Base-by-base conservation (phyloP, 2,113 vertebrate species). In the Stigmatopora argus region DNA sequence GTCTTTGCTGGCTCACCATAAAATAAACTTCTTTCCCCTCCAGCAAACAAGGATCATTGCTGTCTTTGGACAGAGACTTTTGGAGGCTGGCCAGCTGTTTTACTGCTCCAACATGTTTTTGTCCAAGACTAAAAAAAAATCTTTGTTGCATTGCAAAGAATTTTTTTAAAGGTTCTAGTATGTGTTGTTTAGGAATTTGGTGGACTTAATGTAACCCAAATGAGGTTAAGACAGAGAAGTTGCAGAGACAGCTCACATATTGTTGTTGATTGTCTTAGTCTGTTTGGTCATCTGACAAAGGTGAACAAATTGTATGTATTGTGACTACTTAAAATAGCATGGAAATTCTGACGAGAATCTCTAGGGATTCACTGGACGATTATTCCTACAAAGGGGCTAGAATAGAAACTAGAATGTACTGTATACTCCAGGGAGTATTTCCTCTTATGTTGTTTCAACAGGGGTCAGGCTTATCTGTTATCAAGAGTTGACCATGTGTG, bases 1-100 rank as follows among this genome's bases (percentile, higher is more conserved):
- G 70, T 74, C 74, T 87, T 81, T 83, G 74, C 78, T 65, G 79
- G 64, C 65, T 72, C 74, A 80, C 87, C 83, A 87, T 89, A 90
- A 87, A 79, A 69, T 78, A 41, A 78, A 82, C 69, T 62, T 72
- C 66, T 70, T 81, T 62, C 71, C 73, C 49, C 65, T 73, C 72
- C 38, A 72, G 74, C 76, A 78, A 75, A 75, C 74, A 74, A 52
- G 58, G 65, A 78, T 75, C 66, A 77, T 68, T 64, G 53, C 73
- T 70, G 78, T 71, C 81, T 76, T 67, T 72, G 71, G 69, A 79
- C 71, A 64, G 64, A 61, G 71, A 74, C 71, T 64, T 51, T 46
- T 71, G 68, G 59, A 69, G 76, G 47, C 59, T 3, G 52, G 67
- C 60, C 80, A 69, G 17, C 26, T 72, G 31, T 70, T 83, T 84